These are phyloP conservation scores for Aphidius colemani DNA, from an alignment of 2,888 invertebrate genomes.

Conservation along the genomic window DNA sequence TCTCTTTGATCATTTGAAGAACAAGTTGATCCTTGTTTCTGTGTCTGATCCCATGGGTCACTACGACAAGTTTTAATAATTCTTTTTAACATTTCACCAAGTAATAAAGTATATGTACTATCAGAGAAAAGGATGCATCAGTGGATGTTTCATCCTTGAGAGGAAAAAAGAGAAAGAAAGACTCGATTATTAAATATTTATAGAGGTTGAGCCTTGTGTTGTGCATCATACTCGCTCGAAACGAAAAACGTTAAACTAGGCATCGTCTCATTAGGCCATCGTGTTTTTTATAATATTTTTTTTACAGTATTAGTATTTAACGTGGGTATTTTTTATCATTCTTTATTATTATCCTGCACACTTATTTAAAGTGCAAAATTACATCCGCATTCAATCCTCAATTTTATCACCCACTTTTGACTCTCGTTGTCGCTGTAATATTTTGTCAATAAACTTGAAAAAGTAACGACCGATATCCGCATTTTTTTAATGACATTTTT, in stretches of 20 bases:
- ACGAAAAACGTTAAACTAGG: conserved; percentile 19
- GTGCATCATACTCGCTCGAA: background rate
- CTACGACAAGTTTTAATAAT: conserved; percentile 46
- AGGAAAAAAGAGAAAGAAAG: conserved; percentile 26
- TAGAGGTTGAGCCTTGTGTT: conserved; percentile 23
- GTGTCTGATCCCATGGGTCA: conserved; percentile 31
- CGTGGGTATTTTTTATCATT: conserved; percentile 7
- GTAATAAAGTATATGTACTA: conserved; percentile 11
- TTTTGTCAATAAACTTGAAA: background rate
- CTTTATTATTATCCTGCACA: background rate
- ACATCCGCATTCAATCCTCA: conserved; percentile 12
- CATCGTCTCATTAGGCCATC: conserved; percentile 35
- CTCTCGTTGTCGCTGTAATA: background rate
- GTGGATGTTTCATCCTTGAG: conserved; percentile 4
- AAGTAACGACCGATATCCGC: too few relatives aligned
- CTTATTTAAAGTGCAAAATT: conserved; percentile 13
- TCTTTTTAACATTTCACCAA: conserved; percentile 44
- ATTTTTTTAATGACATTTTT: too few relatives aligned
- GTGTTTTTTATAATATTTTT: conserved; percentile 15
- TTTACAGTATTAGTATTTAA: conserved; percentile 28
- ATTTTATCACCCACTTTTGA: conserved; percentile 10
- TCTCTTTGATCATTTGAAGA: conserved; percentile 38
- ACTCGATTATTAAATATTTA: conserved; percentile 36
- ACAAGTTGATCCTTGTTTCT: conserved; percentile 24
- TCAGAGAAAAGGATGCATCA: conserved; percentile 3